phyloP scores from a whole-genome alignment of 2,888 invertebrate species.

The Ariolimax columbianus region DNA sequence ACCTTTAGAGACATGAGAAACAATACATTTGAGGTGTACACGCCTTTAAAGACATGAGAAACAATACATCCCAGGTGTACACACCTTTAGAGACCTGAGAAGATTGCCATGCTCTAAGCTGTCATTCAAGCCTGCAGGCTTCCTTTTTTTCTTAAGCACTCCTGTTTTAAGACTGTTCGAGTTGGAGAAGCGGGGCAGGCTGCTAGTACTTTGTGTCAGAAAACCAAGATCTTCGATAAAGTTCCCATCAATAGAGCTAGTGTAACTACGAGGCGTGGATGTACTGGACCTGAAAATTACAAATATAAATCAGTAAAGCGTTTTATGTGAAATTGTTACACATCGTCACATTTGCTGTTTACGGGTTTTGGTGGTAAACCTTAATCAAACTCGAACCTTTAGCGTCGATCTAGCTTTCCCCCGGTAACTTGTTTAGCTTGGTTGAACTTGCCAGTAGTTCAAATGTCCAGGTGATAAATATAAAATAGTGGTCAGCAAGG shows the following conservation, averaged over 20 bases:
- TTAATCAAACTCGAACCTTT: too few species aligned
- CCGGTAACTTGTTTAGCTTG: too few species aligned
- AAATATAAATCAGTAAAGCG: conserved; percentile 38
- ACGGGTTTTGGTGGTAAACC: too few species aligned
- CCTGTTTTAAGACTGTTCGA: conserved; percentile 60
- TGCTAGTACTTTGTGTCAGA: conserved; percentile 60
- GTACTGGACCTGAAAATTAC: conserved; percentile 65
- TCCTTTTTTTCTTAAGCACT: conserved; percentile 67
- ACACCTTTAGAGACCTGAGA: conserved; percentile 65
- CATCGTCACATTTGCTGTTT: too few species aligned
- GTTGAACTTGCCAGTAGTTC: too few species aligned
- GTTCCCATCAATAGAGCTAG: conserved; percentile 64
- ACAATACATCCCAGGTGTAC: too few species aligned
- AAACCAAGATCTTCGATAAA: conserved; percentile 67
- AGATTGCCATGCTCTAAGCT: conserved; percentile 62
- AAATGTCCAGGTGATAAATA: too few species aligned
- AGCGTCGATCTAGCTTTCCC: too few species aligned
- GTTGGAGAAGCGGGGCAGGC: conserved; percentile 62
- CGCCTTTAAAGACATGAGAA: too few species aligned
- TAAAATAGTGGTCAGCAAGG: too few species aligned
- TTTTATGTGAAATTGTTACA: too few species aligned
- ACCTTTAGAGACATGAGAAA: conserved; percentile 67
- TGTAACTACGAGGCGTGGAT: conserved; percentile 67
- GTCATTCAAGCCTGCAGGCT: conserved; percentile 60
- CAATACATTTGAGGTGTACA: too few species aligned